These are phyloP conservation scores for Coregonus ussuriensis DNA, from an alignment of 2,797 vertebrate species.

Conservation along the genomic window DNA sequence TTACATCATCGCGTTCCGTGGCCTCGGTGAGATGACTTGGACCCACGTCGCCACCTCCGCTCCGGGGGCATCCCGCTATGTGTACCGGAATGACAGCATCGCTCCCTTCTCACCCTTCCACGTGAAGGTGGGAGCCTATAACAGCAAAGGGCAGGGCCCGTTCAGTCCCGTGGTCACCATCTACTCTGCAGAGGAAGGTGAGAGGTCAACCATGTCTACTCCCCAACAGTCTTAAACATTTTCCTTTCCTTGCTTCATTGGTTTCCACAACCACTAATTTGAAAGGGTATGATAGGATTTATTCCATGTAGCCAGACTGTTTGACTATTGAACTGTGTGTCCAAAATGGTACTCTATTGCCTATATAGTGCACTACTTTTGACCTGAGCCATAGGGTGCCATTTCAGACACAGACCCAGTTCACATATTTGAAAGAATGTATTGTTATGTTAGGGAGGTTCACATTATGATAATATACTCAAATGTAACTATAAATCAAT, in stretches of 20 bases:
- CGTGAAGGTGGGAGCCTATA: slow-evolving; percentile 94
- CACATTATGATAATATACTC: not conserved
- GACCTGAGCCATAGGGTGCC: no score
- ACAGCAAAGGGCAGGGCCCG: slow-evolving; percentile 94
- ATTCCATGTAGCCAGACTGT: no score
- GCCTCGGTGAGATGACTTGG: slow-evolving; percentile 86
- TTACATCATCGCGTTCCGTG: slow-evolving; percentile 93
- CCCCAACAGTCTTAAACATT: not conserved
- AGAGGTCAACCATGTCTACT: slow-evolving; percentile 23
- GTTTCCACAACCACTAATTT: not conserved
- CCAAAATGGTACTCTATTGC: no score
- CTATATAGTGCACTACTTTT: no score
- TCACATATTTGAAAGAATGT: not conserved
- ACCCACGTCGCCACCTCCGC: slow-evolving; percentile 92
- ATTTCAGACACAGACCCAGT: no score
- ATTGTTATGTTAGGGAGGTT: not conserved
- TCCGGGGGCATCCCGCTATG: slow-evolving; percentile 84
- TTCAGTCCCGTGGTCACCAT: slow-evolving; percentile 90
- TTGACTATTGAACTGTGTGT: no score
- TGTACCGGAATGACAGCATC: slow-evolving; percentile 94
- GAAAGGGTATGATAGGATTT: not conserved
- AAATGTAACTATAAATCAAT: not conserved
- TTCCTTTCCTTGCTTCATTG: not conserved
- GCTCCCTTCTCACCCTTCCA: slow-evolving; percentile 91
- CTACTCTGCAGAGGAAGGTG: slow-evolving; percentile 95